Percentiles rank a stretch among this genome's conserved stretches.
These are phyloP conservation scores for Cepphus grylle DNA, from an alignment of 2,113 vertebrate genomes.

Conservation along the genomic window DNA sequence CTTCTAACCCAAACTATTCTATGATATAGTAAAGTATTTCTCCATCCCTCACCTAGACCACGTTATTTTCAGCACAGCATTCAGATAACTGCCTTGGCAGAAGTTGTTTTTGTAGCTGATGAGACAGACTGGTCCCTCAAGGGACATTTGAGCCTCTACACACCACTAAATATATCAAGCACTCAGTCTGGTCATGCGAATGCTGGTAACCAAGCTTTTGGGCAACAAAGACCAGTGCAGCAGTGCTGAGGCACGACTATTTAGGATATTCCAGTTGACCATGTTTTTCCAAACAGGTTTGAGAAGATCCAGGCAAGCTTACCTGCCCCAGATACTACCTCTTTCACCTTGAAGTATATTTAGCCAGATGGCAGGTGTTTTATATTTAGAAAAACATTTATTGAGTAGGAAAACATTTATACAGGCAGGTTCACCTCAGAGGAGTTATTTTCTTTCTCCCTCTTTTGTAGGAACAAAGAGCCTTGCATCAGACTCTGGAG, in stretches of 20 bases:
- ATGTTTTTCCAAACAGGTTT: slow-evolving; percentile 12
- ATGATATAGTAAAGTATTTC: not conserved
- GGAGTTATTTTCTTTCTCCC: slow-evolving; percentile 14
- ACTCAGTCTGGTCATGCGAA: not conserved
- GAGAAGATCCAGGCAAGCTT: slow-evolving; percentile 8
- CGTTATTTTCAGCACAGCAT: not conserved
- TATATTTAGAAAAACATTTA: slow-evolving; percentile 31
- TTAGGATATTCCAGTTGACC: not conserved
- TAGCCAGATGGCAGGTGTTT: slow-evolving; percentile 50
- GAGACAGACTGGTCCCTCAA: not conserved
- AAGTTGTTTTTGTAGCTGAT: not conserved
- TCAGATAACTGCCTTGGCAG: not conserved
- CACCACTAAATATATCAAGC: not conserved
- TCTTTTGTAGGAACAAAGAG: not conserved
- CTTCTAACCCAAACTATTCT: not conserved
- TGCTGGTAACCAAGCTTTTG: not conserved
- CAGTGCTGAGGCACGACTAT: not conserved
- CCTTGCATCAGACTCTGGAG: not conserved
- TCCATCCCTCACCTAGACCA: not conserved
- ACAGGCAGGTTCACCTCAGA: slow-evolving; percentile 23
- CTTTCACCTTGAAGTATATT: slow-evolving; percentile 21
- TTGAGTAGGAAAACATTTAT: slow-evolving; percentile 31
- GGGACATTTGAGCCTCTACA: not conserved
- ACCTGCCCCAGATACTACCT: slow-evolving; percentile 36
- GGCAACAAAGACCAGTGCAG: not conserved